phyloP scores from a whole-genome alignment of 2,797 vertebrate species.

The Malurus leucopterus region DNA sequence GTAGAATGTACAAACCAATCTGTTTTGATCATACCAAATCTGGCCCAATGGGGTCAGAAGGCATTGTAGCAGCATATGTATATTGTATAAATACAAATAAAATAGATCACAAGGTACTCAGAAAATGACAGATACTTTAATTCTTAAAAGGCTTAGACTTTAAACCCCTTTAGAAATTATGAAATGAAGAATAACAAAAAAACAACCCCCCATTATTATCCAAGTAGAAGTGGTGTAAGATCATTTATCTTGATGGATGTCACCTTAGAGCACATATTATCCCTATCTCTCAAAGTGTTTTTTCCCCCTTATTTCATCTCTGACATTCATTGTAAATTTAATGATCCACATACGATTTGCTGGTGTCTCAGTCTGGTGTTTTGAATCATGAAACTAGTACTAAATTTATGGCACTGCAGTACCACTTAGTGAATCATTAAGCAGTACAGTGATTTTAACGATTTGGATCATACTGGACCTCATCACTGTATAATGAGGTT shows the following conservation, averaged over 20 bases:
- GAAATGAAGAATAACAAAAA: slow-evolving; percentile 77
- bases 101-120: slow-evolving; percentile 64
- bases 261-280: slow-evolving; percentile 83
- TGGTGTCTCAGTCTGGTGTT: slow-evolving; percentile 80
- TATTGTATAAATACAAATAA: slow-evolving; percentile 72
- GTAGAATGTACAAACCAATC: background rate
- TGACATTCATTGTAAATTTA: slow-evolving; percentile 86
- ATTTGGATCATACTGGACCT: slow-evolving; percentile 82
- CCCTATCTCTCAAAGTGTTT: slow-evolving; percentile 81
- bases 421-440: slow-evolving; percentile 83
- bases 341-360: slow-evolving; percentile 84
- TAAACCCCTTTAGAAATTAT: slow-evolving; percentile 72
- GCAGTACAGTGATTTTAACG: slow-evolving; percentile 82
- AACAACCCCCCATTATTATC: slow-evolving; percentile 75
- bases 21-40: background rate
- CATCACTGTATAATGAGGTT: slow-evolving; percentile 80
- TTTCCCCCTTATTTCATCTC: slow-evolving; percentile 82
- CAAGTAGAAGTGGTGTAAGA: slow-evolving; percentile 76
- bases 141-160: slow-evolving; percentile 67
- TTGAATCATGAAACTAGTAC: slow-evolving; percentile 80
- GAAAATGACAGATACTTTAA: slow-evolving; percentile 70
- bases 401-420: slow-evolving; percentile 80
- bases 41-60: slow-evolving; percentile 7
- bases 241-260: slow-evolving; percentile 84
- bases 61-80: slow-evolving; percentile 64